Percentiles rank a stretch among this genome's conserved stretches.
phyloP scores from a whole-genome alignment of 2,113 vertebrate species.

The Cyphomyrus discorhynchus region DNA sequence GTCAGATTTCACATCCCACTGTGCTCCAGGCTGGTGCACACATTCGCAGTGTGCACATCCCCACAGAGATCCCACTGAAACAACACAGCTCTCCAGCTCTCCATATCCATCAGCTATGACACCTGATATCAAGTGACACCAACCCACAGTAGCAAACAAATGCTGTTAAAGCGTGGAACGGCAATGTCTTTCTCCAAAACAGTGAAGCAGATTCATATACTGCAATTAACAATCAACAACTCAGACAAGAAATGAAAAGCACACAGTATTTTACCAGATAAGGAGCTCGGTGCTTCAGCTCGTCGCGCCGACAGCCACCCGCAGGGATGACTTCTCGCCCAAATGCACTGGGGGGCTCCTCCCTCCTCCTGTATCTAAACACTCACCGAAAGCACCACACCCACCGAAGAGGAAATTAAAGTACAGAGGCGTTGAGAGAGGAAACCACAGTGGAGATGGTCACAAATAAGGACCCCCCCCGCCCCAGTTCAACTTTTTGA shows the following conservation, averaged over 20 bases:
- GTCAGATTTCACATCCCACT: not conserved
- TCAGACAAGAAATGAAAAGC: not conserved
- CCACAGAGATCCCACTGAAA: not conserved
- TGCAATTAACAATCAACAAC: not conserved
- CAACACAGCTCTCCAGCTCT: not conserved
- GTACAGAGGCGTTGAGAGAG: not conserved
- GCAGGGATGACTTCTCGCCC: not conserved
- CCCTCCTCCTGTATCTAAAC: not conserved
- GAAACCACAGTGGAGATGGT: not conserved
- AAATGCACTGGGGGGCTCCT: not conserved
- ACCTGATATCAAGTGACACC: not conserved
- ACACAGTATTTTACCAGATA: not conserved
- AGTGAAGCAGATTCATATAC: not conserved
- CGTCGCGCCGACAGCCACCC: not conserved
- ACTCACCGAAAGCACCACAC: not conserved
- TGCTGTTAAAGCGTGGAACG: not conserved
- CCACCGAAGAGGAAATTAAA: not conserved
- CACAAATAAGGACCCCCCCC: not conserved
- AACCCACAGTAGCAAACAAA: not conserved
- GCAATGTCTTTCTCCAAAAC: not conserved
- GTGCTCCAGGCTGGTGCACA: not conserved
- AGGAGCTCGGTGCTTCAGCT: not conserved
- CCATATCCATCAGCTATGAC: not conserved
- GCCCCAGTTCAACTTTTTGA: not conserved
- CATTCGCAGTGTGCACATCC: not conserved